Evolutionary conservation across 2,797 vertebrate species (phyloP), one percentile per base, ranked within the genome.

Genomic region (Scyliorhinus canicula): DNA sequence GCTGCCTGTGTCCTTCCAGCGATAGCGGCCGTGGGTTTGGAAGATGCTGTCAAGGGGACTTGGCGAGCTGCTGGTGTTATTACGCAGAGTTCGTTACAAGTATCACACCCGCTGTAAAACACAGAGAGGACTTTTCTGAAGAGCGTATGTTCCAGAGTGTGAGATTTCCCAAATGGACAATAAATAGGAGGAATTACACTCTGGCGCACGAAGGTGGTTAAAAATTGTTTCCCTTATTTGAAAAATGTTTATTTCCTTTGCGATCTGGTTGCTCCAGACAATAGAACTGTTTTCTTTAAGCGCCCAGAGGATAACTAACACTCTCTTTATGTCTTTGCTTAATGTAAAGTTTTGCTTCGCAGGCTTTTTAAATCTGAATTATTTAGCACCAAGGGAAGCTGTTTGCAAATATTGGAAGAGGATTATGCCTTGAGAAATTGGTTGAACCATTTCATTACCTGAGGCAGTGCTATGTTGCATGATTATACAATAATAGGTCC

Each of bases 361-460:
- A 44, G 19, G 57, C 57, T 91, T 63, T 91, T 63, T 63, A 91
- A 91, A 40, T 40, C 35, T 91, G 88, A 91, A 91, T 91, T 91
- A 91, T 91, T 26, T 91, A 91, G 57, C 60, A 63, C 57, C 1
- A 21, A 91, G 5, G 11, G n/a, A 63, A 63, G 88, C 19, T 44
- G 57, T n/a, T 24, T 24, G 7, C 57, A 91, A 24, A 8, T 26
- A 21, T 44, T 65, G 57, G n/a, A 57, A 40, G 60, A 44, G 57
- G n/a, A 91, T 91, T 35, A 6, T 90, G 55, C 35, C 35, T 86
- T 86, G 85, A 86, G 85, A 86, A 55, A 86, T 31, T 12, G 85
- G 52, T 52, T 12, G 85, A 50, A 11, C 50, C 35, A 21, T 44
- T 40, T 44, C n/a, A 47, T 91, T 65, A 44, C 88, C 88, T 8